phyloP scores from a whole-genome alignment of 2,888 invertebrate genomes.

The Andrena minutula region DNA sequence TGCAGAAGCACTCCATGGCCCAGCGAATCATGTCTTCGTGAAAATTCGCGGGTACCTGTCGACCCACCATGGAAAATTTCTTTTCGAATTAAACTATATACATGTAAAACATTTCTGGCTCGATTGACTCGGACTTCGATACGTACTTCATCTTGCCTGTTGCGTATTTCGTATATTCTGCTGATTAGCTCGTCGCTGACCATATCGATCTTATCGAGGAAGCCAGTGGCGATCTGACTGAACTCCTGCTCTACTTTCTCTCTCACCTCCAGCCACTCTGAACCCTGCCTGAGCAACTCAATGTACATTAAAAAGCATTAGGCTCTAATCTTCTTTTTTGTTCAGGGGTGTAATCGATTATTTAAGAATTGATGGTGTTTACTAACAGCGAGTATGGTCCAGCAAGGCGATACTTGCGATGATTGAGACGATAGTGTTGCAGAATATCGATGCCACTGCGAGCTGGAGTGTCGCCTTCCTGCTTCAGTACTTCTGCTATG shows the following conservation, averaged over 20 bases:
- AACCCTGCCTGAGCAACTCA: constrained; percentile 85
- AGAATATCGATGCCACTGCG: constrained; percentile 88
- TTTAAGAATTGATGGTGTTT: neutral
- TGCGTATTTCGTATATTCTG: constrained; percentile 87
- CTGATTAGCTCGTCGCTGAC: constrained; percentile 84
- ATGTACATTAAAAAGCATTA: neutral
- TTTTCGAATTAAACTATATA: neutral
- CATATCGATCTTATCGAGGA: constrained; percentile 80
- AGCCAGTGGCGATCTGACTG: constrained; percentile 81
- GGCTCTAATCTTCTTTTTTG: too few relatives aligned
- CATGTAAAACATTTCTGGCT: neutral
- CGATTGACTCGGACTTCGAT: too few relatives aligned
- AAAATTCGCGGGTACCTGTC: constrained; percentile 82
- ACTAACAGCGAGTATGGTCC: constrained; percentile 87
- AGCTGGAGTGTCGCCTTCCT: constrained; percentile 88
- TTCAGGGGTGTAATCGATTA: neutral
- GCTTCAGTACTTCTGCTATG: constrained; percentile 87
- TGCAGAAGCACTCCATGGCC: constrained; percentile 85
- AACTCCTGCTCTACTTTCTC: constrained; percentile 86
- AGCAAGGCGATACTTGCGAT: constrained; percentile 86
- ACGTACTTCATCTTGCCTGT: constrained; percentile 88
- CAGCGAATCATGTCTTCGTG: constrained; percentile 85
- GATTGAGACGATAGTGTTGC: constrained; percentile 88
- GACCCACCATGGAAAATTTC: neutral
- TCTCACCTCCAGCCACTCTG: constrained; percentile 88